phyloP scores from a whole-genome alignment of 2,113 vertebrate genomes.

The Oxyura jamaicensis region DNA sequence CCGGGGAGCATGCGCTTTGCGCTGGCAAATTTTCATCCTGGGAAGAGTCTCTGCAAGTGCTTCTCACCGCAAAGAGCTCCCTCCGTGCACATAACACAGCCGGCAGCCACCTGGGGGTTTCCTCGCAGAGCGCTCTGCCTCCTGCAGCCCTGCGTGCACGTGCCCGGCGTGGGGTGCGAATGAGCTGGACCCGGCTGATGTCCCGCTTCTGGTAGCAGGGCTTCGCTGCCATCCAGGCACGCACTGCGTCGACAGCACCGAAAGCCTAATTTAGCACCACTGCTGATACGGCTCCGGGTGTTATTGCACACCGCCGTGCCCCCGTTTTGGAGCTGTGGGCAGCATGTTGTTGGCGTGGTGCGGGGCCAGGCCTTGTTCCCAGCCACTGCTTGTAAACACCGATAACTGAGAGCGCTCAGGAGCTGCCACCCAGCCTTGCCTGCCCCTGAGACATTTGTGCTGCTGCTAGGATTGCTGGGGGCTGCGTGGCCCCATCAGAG shows the following conservation, averaged over 20 bases:
- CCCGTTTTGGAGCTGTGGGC: background rate
- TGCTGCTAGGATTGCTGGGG: background rate
- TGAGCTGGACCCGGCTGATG: background rate
- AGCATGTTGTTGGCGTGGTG: rapidly evolving
- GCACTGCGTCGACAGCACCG: rapidly evolving
- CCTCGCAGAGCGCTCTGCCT: rapidly evolving
- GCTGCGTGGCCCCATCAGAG: background rate
- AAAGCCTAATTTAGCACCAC: background rate
- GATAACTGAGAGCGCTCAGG: background rate
- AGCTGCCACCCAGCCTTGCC: background rate
- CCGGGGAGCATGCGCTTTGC: background rate
- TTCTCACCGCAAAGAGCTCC: background rate
- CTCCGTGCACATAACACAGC: background rate
- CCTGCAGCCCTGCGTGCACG: rapidly evolving
- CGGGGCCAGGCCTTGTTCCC: background rate
- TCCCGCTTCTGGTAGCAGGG: background rate
- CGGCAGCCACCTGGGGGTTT: rapidly evolving
- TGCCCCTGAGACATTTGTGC: background rate
- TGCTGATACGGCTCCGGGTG: background rate
- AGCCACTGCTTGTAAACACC: background rate
- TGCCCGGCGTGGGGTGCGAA: background rate
- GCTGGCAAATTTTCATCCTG: background rate
- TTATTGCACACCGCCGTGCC: background rate
- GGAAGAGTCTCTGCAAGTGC: background rate
- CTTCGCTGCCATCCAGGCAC: background rate